Conservation (phyloP, 2,113 vertebrate species). For the Pelecanus crispus region DNA sequence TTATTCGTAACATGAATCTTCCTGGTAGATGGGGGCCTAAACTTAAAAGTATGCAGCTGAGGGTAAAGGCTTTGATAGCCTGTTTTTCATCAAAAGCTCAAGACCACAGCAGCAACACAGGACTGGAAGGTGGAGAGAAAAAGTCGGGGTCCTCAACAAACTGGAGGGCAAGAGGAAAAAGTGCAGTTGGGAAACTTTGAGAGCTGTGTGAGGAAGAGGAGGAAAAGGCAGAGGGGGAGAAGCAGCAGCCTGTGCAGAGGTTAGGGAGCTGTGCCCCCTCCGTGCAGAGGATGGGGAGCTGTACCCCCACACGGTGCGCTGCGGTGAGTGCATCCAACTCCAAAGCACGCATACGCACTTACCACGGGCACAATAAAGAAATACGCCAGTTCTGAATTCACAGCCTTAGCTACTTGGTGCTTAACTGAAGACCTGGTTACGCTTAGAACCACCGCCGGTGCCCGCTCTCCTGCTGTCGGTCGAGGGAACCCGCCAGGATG, state of each 20-base stretch:
- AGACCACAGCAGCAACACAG: not conserved
- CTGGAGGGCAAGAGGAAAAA: not conserved
- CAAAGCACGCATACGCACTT: not conserved
- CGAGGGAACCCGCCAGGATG: not conserved
- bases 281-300: not conserved
- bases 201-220: not conserved
- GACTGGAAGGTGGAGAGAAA: not conserved
- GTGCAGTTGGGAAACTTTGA: not conserved
- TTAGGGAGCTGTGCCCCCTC: not conserved
- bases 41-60: not conserved
- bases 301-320: not conserved
- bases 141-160: not conserved
- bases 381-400: not conserved
- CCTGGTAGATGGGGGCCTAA: not conserved
- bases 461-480: not conserved
- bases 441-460: not conserved
- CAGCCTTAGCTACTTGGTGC: not conserved
- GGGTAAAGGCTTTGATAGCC: not conserved
- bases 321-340: not conserved
- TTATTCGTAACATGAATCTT: not conserved
- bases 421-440: not conserved
- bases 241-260: not conserved
- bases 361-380: not conserved
- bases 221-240: not conserved
- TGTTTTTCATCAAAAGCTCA: not conserved